Percentiles rank a stretch among this genome's conserved stretches.
phyloP scores from a whole-genome alignment of 2,888 invertebrate genomes.

The Xanthostigma xanthostigma region DNA sequence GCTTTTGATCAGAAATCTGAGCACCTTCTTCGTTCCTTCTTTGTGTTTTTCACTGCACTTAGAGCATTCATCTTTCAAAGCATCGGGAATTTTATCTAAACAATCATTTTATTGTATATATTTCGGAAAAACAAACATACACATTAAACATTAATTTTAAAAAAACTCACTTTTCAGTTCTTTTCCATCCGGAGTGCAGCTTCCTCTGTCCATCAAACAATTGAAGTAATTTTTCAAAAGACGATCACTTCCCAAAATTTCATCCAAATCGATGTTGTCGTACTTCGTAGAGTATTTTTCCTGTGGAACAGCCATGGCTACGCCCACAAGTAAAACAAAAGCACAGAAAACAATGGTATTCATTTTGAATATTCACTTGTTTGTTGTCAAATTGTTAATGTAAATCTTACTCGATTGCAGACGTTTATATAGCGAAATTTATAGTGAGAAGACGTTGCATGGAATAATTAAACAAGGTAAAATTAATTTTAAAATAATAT shows the following conservation, averaged over 20 bases:
- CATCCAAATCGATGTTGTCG: slow-evolving; percentile 40
- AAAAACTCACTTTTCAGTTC: slow-evolving; percentile 36
- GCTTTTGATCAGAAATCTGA: slow-evolving; percentile 42
- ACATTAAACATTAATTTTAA: background rate
- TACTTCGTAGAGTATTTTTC: slow-evolving; percentile 22
- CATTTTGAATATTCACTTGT: too few species aligned
- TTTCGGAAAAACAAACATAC: too few species aligned
- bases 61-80: slow-evolving; percentile 43
- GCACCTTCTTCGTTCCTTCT: slow-evolving; percentile 41
- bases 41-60: slow-evolving; percentile 43
- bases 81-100: slow-evolving; percentile 37
- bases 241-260: slow-evolving; percentile 35
- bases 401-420: too few species aligned
- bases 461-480: too few species aligned
- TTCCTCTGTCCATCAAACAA: slow-evolving; percentile 36
- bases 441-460: too few species aligned
- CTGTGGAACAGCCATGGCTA: too few species aligned
- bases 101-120: slow-evolving; percentile 4
- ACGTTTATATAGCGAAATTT: too few species aligned
- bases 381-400: too few species aligned
- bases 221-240: slow-evolving; percentile 39
- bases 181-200: slow-evolving; percentile 40
- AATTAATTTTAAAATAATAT: too few species aligned
- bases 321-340: too few species aligned
- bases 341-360: too few species aligned